A percentile compares a stretch with the other conserved stretches of the same genome.
These are phyloP conservation scores for Cricetomys ansorgei DNA, from an alignment of 2,113 vertebrate species.

Conservation along the genomic window DNA sequence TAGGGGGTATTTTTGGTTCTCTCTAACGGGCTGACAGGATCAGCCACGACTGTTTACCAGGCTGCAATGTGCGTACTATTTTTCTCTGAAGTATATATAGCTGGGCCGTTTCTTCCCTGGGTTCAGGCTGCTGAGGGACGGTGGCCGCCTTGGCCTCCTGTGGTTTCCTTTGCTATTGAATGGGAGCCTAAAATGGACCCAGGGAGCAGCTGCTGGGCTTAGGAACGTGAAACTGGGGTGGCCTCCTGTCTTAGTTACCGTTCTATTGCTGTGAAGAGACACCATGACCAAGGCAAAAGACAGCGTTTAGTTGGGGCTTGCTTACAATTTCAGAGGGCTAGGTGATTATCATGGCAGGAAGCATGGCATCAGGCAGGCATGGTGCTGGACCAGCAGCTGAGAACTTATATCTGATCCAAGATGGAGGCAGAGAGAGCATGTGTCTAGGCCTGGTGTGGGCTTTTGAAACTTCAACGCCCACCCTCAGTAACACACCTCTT, in stretches of 20 bases:
- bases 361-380: not conserved
- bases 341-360: not conserved
- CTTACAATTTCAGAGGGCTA: not conserved
- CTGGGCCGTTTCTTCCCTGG: not conserved
- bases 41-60: constrained; percentile 62
- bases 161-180: constrained; percentile 81
- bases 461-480: not conserved
- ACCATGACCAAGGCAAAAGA: not conserved
- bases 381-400: not conserved
- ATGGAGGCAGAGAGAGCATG: not conserved
- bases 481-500: not conserved
- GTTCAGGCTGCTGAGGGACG: constrained; percentile 38
- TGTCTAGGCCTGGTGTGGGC: not conserved
- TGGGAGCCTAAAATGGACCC: not conserved
- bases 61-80: constrained; percentile 56
- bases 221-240: not conserved
- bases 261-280: not conserved
- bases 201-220: not conserved
- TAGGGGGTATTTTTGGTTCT: constrained; percentile 76
- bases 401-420: not conserved
- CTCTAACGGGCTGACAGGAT: not conserved
- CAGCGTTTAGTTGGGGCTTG: not conserved
- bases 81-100: constrained; percentile 75
- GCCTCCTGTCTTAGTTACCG: not conserved
- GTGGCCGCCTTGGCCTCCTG: constrained; percentile 69